Percentiles rank a stretch among this genome's conserved stretches.
Evolutionary conservation across 1,140 invertebrate genomes (phyloP).

Genomic region (Bombus sibiricus): DNA sequence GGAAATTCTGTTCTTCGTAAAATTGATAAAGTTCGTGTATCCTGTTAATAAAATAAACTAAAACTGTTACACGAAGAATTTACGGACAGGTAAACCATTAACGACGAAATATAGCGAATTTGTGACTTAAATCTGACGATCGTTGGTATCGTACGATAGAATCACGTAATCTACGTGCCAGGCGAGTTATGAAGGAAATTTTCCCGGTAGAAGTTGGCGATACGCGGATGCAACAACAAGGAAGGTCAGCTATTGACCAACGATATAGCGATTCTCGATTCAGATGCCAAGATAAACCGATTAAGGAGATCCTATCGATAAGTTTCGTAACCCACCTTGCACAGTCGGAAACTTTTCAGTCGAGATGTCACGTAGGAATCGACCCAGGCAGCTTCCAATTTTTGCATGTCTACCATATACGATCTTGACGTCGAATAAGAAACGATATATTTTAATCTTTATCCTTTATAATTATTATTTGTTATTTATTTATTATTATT

Average conservation of each 20-base stretch:
- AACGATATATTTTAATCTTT: no score
- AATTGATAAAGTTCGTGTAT: neutral
- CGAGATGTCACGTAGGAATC: no score
- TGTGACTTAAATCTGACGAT: neutral
- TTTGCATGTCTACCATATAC: no score
- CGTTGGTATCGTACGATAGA: neutral
- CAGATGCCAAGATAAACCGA: slow-evolving; percentile 37
- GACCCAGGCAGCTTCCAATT: no score
- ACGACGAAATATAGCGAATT: neutral
- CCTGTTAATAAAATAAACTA: neutral
- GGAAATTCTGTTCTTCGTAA: neutral
- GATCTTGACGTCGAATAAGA: no score
- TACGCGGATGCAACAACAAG: slow-evolving; percentile 1
- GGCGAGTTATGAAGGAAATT: slow-evolving; percentile 26
- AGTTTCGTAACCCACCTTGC: slow-evolving; percentile 28
- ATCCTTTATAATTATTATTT: no score
- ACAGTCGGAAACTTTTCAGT: neutral
- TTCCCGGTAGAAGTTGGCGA: neutral
- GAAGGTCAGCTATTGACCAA: neutral
- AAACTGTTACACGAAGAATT: neutral
- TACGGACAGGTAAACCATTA: no score
- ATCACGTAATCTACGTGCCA: neutral
- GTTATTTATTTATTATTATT: no score
- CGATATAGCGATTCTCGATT: neutral
- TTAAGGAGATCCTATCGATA: slow-evolving; percentile 39